These are phyloP conservation scores for Hydrozoanthus gracilis DNA, from an alignment of 92 coral and sea anemone species.

Conservation along the genomic window DNA sequence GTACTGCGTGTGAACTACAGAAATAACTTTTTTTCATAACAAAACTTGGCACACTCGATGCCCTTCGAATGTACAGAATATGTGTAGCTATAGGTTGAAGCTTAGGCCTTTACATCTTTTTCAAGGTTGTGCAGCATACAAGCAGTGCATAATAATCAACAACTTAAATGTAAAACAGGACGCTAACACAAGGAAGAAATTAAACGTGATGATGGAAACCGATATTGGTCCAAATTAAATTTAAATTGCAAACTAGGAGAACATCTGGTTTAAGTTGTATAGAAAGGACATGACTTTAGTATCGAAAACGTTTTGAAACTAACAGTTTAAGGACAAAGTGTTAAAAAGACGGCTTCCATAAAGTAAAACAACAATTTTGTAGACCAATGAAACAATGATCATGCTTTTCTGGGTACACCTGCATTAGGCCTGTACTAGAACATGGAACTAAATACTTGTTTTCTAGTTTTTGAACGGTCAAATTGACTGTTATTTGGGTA, in stretches of 20 bases:
- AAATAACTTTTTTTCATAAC: not conserved
- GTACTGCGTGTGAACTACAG: not conserved
- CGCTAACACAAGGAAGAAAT: not conserved
- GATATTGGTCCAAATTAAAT: not conserved
- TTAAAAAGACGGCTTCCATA: no score
- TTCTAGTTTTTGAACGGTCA: no score
- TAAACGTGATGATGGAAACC: not conserved
- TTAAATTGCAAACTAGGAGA: not conserved
- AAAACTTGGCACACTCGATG: not conserved
- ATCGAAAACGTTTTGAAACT: no score
- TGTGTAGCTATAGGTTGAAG: not conserved
- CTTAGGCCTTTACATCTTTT: not conserved
- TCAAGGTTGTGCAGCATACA: not conserved
- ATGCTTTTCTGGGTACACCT: no score
- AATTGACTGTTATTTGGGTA: no score
- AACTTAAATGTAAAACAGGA: not conserved
- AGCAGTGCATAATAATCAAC: not conserved
- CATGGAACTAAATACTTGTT: no score
- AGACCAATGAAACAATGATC: no score
- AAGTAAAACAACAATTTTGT: no score
- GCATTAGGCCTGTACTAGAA: no score
- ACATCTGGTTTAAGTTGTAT: not conserved
- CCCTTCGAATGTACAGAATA: not conserved
- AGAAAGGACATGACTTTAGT: no score
- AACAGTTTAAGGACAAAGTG: no score